phyloP scores from a whole-genome alignment of 2,797 vertebrate genomes.

The Smutsia temminckii region DNA sequence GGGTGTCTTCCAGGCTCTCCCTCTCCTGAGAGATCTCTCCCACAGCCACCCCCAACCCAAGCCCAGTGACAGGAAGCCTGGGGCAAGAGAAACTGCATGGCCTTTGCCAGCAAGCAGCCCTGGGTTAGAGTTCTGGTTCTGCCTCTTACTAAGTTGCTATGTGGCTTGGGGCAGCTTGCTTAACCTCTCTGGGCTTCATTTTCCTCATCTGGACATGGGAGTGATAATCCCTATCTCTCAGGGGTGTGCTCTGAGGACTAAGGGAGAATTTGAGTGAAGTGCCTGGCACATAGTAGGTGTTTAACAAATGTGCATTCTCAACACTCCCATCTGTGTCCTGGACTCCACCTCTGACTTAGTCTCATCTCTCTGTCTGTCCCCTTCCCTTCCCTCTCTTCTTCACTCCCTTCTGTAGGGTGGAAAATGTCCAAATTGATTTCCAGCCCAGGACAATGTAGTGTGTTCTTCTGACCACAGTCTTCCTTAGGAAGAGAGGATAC shows the following conservation, averaged over 20 bases:
- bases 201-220: not conserved
- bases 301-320: not conserved
- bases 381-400: not conserved
- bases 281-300: not conserved
- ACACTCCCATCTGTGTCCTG: not conserved
- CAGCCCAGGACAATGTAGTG: not conserved
- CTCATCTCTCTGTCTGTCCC: not conserved
- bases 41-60: not conserved
- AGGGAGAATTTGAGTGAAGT: not conserved
- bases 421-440: not conserved
- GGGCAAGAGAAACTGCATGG: fast-evolving
- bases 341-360: not conserved
- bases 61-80: not conserved
- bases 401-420: not conserved
- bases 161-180: not conserved
- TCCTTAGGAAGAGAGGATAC: not conserved
- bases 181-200: slow-evolving; percentile 60
- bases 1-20: not conserved
- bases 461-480: not conserved
- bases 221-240: not conserved
- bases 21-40: not conserved
- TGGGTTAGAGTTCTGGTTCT: not conserved
- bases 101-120: not conserved
- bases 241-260: not conserved
- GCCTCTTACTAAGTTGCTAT: not conserved